These are phyloP conservation scores for Zygaena filipendulae DNA, from an alignment of 2,888 invertebrate species.

Conservation along the genomic window DNA sequence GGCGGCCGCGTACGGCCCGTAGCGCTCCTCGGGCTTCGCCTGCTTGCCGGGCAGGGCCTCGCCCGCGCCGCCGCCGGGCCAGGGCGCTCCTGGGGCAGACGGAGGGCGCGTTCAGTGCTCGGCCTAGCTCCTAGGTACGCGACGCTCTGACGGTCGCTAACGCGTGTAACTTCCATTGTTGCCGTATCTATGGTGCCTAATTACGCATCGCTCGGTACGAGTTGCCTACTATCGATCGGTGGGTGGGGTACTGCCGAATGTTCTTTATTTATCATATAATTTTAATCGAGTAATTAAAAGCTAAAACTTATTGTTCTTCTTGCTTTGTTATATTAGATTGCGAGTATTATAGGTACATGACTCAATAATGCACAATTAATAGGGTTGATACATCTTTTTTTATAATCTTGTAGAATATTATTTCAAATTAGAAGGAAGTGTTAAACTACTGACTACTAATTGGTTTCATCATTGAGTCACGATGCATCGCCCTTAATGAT, in stretches of 20 bases:
- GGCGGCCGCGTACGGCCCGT: conserved; percentile 24
- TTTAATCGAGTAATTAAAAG: conserved; percentile 30
- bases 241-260: no score
- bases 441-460: conserved; percentile 29
- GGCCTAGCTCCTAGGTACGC: conserved; percentile 12
- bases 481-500: no score
- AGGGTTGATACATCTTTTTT: no score
- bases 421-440: no score
- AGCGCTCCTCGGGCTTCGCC: conserved; percentile 24
- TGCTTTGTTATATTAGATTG: conserved; percentile 48
- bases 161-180: conserved; percentile 25
- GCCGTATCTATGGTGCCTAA: conserved; percentile 16
- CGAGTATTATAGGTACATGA: conserved; percentile 50
- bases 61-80: conserved; percentile 38
- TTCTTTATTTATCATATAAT: conserved; percentile 10
- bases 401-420: no score
- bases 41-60: conserved; percentile 20
- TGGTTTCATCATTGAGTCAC: conserved; percentile 36
- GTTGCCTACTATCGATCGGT: no score
- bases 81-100: conserved; percentile 62
- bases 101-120: conserved; percentile 50
- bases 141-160: conserved; percentile 13
- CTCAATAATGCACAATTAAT: conserved; percentile 55
- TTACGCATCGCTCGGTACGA: conserved; percentile 19
- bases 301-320: conserved; percentile 39